Evolutionary conservation across 2,797 vertebrate species (phyloP).

Genomic region (Eidolon dupreanum): DNA sequence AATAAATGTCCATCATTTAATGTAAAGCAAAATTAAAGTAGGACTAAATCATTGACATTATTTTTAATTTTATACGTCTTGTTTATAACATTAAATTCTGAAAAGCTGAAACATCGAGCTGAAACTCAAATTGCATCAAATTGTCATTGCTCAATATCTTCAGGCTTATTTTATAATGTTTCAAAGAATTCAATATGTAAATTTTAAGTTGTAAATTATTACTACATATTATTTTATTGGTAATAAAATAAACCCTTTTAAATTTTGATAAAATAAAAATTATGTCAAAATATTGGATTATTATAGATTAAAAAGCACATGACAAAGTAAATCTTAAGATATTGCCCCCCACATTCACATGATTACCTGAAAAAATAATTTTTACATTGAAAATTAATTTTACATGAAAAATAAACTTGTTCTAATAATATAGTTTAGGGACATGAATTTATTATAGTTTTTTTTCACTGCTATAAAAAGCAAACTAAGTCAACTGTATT

Average conservation of each 20-base stretch:
- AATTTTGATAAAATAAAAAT: not conserved
- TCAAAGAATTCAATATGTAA: not conserved
- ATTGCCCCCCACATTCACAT: not conserved
- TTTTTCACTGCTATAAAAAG: not conserved
- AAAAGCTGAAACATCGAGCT: not conserved
- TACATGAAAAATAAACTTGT: not conserved
- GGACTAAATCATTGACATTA: not conserved
- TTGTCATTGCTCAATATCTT: not conserved
- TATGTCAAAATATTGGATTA: not conserved
- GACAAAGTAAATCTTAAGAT: not conserved
- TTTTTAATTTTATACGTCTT: not conserved
- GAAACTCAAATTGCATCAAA: not conserved
- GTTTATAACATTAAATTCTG: not conserved
- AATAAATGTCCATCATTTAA: not conserved
- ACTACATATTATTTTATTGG: not conserved
- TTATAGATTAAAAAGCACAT: not conserved
- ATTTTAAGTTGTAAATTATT: not conserved
- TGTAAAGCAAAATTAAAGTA: not conserved
- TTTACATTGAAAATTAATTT: not conserved
- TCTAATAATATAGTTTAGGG: not conserved
- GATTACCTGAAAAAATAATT: not conserved
- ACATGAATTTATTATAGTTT: not conserved
- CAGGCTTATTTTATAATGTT: not conserved
- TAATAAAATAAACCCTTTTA: not conserved
- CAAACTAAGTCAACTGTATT: not conserved